Conservation (phyloP, 2,113 vertebrate species). For the Gymnorhina tibicen region DNA sequence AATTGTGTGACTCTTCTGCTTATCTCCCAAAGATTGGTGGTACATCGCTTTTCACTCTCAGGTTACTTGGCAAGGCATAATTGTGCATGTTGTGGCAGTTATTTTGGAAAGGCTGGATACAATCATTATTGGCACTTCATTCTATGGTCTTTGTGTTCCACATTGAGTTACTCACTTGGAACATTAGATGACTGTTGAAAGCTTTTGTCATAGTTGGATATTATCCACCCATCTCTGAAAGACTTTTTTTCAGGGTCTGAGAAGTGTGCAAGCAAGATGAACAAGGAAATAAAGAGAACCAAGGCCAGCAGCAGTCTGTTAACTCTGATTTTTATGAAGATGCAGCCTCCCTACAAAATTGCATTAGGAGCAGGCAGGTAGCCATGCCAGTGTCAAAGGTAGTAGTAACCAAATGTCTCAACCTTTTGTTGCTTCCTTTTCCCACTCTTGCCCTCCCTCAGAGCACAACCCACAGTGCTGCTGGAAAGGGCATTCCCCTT, state of each 20-base stretch:
- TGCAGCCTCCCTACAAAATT: background rate
- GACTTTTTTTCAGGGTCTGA: background rate
- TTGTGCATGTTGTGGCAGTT: background rate
- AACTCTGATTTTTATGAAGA: background rate
- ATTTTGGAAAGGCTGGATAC: background rate
- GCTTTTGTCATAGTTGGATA: conserved; percentile 6
- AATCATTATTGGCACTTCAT: background rate
- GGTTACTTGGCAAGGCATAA: background rate
- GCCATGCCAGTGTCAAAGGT: background rate
- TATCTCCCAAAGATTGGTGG: background rate
- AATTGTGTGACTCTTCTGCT: background rate
- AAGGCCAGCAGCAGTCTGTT: background rate
- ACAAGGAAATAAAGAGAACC: background rate
- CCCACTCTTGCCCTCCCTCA: background rate
- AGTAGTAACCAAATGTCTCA: background rate
- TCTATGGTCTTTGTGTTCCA: background rate
- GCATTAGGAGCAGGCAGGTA: background rate
- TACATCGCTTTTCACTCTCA: background rate
- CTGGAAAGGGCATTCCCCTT: background rate
- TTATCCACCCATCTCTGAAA: background rate
- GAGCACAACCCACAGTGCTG: background rate
- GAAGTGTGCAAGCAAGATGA: background rate
- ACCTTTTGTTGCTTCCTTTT: background rate
- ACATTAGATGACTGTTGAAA: conserved; percentile 14
- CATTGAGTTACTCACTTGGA: background rate